Base-by-base conservation (phyloP, 2,797 vertebrate species). In the Tauraco hartlaubi region DNA sequence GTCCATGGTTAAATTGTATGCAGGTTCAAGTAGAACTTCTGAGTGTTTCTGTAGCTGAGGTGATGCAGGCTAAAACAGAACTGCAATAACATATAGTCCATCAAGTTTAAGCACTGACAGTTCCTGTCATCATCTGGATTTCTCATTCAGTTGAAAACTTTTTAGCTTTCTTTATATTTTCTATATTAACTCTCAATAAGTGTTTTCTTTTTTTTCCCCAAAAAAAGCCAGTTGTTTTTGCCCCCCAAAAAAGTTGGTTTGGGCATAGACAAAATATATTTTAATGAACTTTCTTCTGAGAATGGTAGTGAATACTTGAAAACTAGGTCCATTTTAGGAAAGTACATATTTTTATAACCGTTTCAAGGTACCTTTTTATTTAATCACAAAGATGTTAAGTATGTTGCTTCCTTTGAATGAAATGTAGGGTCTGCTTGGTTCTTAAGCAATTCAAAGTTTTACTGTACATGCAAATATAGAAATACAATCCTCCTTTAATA, bases 261-360 rank as follows among this genome's bases (percentile, higher is more conserved):
- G 74, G 6, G 15, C 6, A 15, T 7, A 16, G 19, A 29, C 4
- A 52, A 55, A 39, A 23, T 22, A 6, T 9, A 31, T 64, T 61
- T 64, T 41, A 58, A 49, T 72, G 13, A 63, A 22, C 12, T 68
- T 62, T 39, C 18, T 68, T 58, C 37, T 69, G 51, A 31, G 5
- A 55, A 1, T 21, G 6, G 5, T 19, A 35, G 16, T 23, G 56
- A 71, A 39, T 51, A 25, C 5, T 41, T 49, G 33, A 75, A 75
- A 68, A 16, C 5, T 17, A 22, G 6, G 9, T 29, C 20, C 0
- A 2, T 67, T 85, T 76, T 51, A 49, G 16, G 22, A 51, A 88
- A 85, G 10, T 13, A 13, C 2, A 0, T 52, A 8, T 21, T 49
- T n/a, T 61, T 33, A 18, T 33, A 79, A 37, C 4, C 0, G 0